Evolutionary conservation across 2,888 invertebrate genomes (phyloP).

Genomic region (Slavum lentiscoides): DNA sequence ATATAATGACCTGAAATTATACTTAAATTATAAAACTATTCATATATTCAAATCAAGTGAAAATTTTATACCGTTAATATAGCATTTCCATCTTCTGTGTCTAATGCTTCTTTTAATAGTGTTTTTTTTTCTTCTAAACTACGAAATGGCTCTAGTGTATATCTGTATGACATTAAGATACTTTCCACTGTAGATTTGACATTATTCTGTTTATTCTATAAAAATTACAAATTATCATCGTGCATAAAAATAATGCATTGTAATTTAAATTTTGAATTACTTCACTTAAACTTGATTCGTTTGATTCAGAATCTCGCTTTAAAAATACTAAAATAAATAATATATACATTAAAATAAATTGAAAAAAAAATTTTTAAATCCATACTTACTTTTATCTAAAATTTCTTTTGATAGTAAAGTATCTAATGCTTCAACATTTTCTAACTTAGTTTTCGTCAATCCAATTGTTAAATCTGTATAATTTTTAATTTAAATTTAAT

Average conservation of each 20-base stretch:
- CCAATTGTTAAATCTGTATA: conserved; percentile 42
- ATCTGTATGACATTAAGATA: conserved; percentile 63
- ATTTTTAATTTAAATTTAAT: not conserved
- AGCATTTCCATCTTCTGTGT: conserved; percentile 76
- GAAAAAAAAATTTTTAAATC: not conserved
- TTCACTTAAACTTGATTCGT: conserved; percentile 17
- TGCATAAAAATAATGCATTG: not conserved
- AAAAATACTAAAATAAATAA: conserved; percentile 25
- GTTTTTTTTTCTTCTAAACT: conserved; percentile 68
- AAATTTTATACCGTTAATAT: conserved; percentile 67
- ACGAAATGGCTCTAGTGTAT: conserved; percentile 64
- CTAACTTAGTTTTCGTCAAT: conserved; percentile 40
- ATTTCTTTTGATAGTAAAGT: conserved; percentile 36
- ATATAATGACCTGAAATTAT: conserved; percentile 70
- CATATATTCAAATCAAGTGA: conserved; percentile 12
- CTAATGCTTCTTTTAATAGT: conserved; percentile 72
- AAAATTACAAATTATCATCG: conserved; percentile 9
- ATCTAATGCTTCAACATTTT: conserved; percentile 40
- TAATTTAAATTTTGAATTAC: conserved; percentile 1
- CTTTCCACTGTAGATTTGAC: conserved; percentile 63
- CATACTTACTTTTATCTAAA: conserved; percentile 35
- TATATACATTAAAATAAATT: not conserved
- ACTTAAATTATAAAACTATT: conserved; percentile 42
- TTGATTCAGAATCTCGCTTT: not conserved
- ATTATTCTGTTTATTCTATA: conserved; percentile 56